A percentile compares a stretch with the other conserved stretches of the same genome.
Conservation (phyloP, 2,888 invertebrate genomes). For the Xanthia togata region DNA sequence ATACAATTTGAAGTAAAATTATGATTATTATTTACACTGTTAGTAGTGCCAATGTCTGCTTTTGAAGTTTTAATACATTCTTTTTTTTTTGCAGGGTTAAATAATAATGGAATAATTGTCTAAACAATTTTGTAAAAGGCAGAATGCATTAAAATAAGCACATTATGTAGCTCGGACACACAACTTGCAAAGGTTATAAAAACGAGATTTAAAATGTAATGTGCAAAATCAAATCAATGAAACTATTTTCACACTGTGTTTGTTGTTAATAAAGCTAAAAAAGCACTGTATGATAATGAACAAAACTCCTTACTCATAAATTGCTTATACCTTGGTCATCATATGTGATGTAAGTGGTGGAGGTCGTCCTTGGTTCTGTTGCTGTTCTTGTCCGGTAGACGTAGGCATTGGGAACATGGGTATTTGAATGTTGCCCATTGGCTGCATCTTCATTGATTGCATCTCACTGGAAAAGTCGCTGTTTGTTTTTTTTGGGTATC, state of each 20-base stretch:
- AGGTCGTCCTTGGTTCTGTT: slow-evolving; percentile 81
- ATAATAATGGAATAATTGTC: too few species aligned
- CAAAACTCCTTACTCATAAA: background rate
- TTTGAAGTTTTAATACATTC: background rate
- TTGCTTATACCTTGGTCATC: slow-evolving; percentile 90
- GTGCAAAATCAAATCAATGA: slow-evolving; percentile 12
- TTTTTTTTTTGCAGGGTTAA: background rate
- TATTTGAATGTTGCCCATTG: slow-evolving; percentile 90
- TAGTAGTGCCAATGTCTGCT: background rate
- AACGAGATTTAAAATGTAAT: background rate
- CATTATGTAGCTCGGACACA: background rate
- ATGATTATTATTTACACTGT: slow-evolving; percentile 1
- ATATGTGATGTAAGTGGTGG: slow-evolving; percentile 91
- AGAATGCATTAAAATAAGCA: background rate
- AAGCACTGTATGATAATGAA: slow-evolving; percentile 11
- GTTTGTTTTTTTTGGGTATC: slow-evolving; percentile 49
- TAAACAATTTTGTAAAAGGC: background rate
- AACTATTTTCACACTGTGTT: slow-evolving; percentile 10
- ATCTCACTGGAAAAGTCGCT: slow-evolving; percentile 89
- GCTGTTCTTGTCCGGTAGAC: slow-evolving; percentile 83
- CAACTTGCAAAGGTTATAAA: background rate
- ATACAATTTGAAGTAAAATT: background rate
- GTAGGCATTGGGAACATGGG: slow-evolving; percentile 93
- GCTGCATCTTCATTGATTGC: slow-evolving; percentile 90
- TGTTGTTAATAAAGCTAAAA: slow-evolving; percentile 9